These are phyloP conservation scores for Xenopus borealis DNA, from an alignment of 2,113 vertebrate species.

Conservation along the genomic window DNA sequence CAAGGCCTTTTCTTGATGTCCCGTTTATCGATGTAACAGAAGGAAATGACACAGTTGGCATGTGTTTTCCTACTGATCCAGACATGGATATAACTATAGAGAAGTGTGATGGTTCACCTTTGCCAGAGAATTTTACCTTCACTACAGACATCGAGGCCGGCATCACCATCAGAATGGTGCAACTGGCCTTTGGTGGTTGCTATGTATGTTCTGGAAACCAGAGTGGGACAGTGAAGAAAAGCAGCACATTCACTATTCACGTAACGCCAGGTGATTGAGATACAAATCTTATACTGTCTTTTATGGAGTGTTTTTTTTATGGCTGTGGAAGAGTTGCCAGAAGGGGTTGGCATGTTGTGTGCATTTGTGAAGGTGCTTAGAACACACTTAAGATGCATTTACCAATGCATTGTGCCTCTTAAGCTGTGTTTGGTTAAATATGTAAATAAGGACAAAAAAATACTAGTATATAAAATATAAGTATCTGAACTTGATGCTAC, in stretches of 20 bases:
- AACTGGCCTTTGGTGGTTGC: constrained; percentile 75
- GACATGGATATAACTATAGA: constrained; percentile 71
- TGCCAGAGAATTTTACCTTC: constrained; percentile 69
- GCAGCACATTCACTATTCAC: constrained; percentile 56
- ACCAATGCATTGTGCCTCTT: too few relatives aligned
- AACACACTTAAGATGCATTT: too few relatives aligned
- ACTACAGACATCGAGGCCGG: constrained; percentile 75
- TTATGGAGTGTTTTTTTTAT: too few relatives aligned
- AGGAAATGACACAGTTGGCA: constrained; percentile 70
- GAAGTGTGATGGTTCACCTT: constrained; percentile 62
- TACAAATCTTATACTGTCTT: too few relatives aligned
- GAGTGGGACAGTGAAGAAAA: constrained; percentile 51
- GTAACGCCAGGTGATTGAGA: constrained; percentile 67
- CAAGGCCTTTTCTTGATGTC: constrained; percentile 74
- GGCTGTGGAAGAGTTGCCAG: too few relatives aligned
- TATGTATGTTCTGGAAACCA: constrained; percentile 76
- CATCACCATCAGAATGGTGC: constrained; percentile 69
- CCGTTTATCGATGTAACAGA: constrained; percentile 66
- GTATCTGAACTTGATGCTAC: too few relatives aligned
- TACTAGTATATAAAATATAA: too few relatives aligned
- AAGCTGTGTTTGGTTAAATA: too few relatives aligned
- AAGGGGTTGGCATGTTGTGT: too few relatives aligned
- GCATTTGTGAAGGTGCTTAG: too few relatives aligned
- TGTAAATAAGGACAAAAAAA: too few relatives aligned
- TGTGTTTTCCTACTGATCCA: constrained; percentile 86